Conservation (phyloP, 2,797 vertebrate species). For the Lagothrix lagotricha region DNA sequence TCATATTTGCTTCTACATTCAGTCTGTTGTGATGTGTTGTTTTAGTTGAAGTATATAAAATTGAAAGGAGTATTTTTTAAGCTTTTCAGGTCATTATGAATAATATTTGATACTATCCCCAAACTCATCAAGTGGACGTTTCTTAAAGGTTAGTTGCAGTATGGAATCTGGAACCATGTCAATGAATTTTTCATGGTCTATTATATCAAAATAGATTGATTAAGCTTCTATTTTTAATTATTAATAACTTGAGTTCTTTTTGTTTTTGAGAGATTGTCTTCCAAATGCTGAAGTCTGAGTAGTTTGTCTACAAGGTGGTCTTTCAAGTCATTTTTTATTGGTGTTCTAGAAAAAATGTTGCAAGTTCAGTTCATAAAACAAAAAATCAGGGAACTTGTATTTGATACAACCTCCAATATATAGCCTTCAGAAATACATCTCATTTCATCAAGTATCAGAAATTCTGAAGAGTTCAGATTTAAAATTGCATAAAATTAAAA, state of each 20-base stretch:
- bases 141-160: background rate
- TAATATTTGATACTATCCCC: background rate
- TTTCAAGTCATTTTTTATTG: background rate
- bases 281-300: background rate
- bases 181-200: background rate
- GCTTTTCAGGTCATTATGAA: slow-evolving; percentile 4
- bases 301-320: background rate
- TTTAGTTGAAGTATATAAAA: background rate
- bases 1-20: background rate
- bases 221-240: background rate
- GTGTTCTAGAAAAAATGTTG: background rate
- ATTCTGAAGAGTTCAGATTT: background rate
- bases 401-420: background rate
- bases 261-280: background rate
- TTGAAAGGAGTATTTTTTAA: background rate
- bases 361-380: background rate
- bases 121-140: background rate
- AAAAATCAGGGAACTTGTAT: background rate
- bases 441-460: background rate
- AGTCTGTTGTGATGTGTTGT: background rate
- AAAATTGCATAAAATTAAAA: background rate
- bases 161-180: background rate
- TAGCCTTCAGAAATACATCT: background rate
- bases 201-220: background rate
- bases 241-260: background rate